These are phyloP conservation scores for Druon quercuslanigerum DNA, from an alignment of 1,140 invertebrate genomes.

Conservation along the genomic window DNA sequence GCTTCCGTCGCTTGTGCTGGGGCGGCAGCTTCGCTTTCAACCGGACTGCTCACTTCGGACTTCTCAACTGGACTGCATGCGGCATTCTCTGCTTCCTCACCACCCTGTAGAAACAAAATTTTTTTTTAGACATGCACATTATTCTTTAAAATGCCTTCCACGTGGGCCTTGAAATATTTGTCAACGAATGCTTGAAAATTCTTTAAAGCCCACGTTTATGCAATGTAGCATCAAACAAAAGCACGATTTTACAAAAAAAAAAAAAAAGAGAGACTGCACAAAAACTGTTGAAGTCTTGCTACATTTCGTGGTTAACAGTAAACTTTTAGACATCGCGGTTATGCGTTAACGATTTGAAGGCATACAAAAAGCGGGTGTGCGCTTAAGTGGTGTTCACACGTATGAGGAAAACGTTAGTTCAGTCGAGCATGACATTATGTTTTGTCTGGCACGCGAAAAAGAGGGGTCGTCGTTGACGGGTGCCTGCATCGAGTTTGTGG, in stretches of 20 bases:
- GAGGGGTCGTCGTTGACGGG: constrained; percentile 43
- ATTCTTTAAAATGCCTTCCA: background rate
- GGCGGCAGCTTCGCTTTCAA: constrained; percentile 55
- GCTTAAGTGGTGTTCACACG: constrained; percentile 34
- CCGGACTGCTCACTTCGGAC: constrained; percentile 66
- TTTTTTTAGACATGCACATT: background rate
- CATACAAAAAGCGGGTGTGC: constrained; percentile 34
- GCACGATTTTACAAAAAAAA: background rate
- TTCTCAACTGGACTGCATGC: constrained; percentile 62
- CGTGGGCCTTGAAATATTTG: background rate
- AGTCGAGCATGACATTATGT: constrained; percentile 57
- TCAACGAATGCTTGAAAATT: no score
- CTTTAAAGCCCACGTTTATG: no score
- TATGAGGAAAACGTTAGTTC: constrained; percentile 46
- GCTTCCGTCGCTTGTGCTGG: constrained; percentile 42
- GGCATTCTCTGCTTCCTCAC: constrained; percentile 66
- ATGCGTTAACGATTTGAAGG: constrained; percentile 17
- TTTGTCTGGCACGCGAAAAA: constrained; percentile 47
- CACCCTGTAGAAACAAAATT: constrained; percentile 59
- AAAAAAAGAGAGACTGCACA: background rate
- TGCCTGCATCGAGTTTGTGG: background rate
- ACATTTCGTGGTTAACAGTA: background rate
- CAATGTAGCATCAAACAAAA: no score
- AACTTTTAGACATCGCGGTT: background rate
- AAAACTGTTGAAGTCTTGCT: background rate